Conservation (phyloP, 2,113 vertebrate genomes). For the Mesitornis unicolor region DNA sequence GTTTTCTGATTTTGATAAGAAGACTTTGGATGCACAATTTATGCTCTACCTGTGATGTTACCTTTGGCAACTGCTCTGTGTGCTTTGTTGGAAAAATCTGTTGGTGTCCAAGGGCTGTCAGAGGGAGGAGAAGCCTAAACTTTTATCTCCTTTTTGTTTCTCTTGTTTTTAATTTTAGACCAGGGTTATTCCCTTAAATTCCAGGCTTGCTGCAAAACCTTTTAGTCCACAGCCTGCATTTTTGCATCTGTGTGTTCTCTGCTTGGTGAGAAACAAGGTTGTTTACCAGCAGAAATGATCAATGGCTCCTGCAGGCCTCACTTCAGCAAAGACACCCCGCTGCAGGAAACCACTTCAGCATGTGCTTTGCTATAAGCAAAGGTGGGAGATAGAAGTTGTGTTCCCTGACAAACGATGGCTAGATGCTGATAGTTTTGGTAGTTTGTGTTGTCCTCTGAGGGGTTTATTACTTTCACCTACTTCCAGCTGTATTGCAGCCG, state of each 20-base stretch:
- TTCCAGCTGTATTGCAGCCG: not conserved
- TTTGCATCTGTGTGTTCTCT: not conserved
- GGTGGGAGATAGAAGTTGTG: not conserved
- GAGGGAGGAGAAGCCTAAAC: not conserved
- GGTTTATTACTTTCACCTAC: not conserved
- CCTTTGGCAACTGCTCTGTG: not conserved
- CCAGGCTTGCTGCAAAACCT: not conserved
- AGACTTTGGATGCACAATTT: not conserved
- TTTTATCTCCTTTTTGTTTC: not conserved
- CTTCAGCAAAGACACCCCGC: not conserved
- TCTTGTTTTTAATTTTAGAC: not conserved
- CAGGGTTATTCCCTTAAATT: not conserved
- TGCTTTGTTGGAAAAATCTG: not conserved
- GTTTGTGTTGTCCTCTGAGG: not conserved
- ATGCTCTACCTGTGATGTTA: no score
- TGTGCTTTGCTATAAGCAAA: not conserved
- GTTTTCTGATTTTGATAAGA: not conserved
- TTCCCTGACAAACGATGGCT: not conserved
- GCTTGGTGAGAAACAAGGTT: conserved; percentile 22
- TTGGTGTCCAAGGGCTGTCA: not conserved
- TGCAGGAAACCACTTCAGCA: conserved; percentile 21
- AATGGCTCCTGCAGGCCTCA: not conserved
- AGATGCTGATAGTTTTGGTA: not conserved
- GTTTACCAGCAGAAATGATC: conserved; percentile 36
- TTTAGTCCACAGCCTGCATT: not conserved